phyloP scores from a whole-genome alignment of 2,888 invertebrate species.

The Zelleria hepariella region DNA sequence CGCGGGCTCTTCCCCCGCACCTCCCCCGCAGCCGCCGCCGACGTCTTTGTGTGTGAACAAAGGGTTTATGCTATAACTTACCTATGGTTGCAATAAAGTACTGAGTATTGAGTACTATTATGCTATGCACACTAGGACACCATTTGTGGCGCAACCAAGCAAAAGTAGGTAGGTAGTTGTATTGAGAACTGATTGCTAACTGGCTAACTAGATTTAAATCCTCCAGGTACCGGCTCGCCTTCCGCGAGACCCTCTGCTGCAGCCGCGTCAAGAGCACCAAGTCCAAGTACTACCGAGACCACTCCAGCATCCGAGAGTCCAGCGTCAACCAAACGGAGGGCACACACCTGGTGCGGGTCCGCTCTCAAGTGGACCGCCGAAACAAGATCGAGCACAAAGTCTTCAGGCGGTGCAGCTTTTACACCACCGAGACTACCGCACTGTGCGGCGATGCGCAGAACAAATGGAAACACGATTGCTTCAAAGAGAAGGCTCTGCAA shows the following conservation, averaged over 20 bases:
- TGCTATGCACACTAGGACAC: no score
- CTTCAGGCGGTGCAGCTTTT: slow-evolving; percentile 31
- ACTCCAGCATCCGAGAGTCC: slow-evolving; percentile 75
- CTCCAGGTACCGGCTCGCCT: slow-evolving; percentile 81
- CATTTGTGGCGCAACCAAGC: no score
- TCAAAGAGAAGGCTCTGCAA: slow-evolving; percentile 25
- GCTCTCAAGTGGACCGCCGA: slow-evolving; percentile 29
- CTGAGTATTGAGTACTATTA: no score
- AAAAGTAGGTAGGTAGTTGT: no score
- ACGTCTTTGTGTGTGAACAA: no score
- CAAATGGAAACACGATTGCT: slow-evolving; percentile 33
- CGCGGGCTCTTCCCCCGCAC: no score
- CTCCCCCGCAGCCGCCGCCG: no score
- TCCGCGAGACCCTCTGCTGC: slow-evolving; percentile 81
- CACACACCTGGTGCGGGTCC: slow-evolving; percentile 52
- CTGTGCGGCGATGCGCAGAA: slow-evolving; percentile 26
- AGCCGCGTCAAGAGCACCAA: slow-evolving; percentile 55
- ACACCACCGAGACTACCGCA: slow-evolving; percentile 35
- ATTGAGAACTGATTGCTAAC: no score
- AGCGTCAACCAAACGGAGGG: slow-evolving; percentile 63
- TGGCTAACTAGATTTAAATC: no score
- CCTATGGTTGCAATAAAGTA: no score
- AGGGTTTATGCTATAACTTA: no score
- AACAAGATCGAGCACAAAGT: slow-evolving; percentile 21
- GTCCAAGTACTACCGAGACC: slow-evolving; percentile 66